Percentiles rank a stretch among this genome's conserved stretches.
Evolutionary conservation across 1,140 invertebrate genomes (phyloP).

Genomic region (Chionoecetes opilio): DNA sequence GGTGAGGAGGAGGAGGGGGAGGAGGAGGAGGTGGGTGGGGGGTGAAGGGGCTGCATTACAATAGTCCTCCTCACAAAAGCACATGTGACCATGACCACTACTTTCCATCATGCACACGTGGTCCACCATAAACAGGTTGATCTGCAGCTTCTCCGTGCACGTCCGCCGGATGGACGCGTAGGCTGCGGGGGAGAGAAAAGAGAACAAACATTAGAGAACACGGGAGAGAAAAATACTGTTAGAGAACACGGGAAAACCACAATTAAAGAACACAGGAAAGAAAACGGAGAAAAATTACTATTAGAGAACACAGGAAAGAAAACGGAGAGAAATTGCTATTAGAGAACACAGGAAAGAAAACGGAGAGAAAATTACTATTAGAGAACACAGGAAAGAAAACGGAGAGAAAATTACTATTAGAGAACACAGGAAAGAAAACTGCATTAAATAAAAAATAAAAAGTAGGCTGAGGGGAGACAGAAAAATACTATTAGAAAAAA

Average conservation of each 20-base stretch:
- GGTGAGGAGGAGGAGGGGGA: conserved; percentile 10
- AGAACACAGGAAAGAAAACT: background rate
- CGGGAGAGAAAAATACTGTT: background rate
- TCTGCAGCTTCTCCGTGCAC: conserved; percentile 95
- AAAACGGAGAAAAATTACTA: conserved; percentile 4
- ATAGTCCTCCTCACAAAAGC: conserved; percentile 98
- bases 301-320: background rate
- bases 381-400: background rate
- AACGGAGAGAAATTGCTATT: background rate
- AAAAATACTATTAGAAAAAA: background rate
- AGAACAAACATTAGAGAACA: background rate
- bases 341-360: too few relatives aligned
- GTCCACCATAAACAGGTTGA: conserved; percentile 98
- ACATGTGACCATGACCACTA: conserved; percentile 98
- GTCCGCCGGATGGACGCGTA: conserved; percentile 94
- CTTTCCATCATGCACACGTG: conserved; percentile 99
- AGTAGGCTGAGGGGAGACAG: background rate
- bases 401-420: background rate
- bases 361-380: background rate
- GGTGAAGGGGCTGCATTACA: conserved; percentile 89
- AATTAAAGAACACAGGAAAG: background rate
- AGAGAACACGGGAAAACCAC: background rate
- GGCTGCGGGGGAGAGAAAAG: conserved; percentile 86
- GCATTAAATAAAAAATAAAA: too few relatives aligned
- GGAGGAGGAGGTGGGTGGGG: conserved; percentile 46